phyloP scores from a whole-genome alignment of 2,797 vertebrate species.

The Pseudomugil tenellus region DNA sequence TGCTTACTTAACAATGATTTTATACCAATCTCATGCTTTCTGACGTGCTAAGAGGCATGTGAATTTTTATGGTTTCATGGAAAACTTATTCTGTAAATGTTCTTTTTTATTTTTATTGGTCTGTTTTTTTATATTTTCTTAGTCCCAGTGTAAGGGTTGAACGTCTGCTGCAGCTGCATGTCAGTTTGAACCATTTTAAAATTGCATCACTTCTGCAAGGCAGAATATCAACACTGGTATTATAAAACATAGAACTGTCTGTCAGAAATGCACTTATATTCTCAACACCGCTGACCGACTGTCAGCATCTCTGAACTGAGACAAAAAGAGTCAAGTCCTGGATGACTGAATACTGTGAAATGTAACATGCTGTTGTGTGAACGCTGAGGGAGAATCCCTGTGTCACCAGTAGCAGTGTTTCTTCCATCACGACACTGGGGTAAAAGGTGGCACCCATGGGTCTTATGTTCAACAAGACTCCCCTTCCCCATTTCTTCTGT shows the following conservation, averaged over 20 bases:
- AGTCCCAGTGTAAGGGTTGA: constrained; percentile 11
- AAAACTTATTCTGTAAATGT: constrained; percentile 27
- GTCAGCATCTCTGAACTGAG: constrained; percentile 50
- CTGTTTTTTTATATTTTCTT: constrained; percentile 20
- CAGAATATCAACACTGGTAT: constrained; percentile 37
- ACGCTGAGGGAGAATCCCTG: constrained; percentile 65
- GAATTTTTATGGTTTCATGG: constrained; percentile 11
- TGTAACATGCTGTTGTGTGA: constrained; percentile 49
- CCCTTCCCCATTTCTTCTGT: constrained; percentile 36
- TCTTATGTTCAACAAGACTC: constrained; percentile 75
- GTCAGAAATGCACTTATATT: constrained; percentile 48
- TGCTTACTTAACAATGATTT: constrained; percentile 28
- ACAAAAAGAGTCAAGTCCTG: constrained; percentile 51
- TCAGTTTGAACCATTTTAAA: constrained; percentile 54
- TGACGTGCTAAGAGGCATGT: constrained; percentile 16
- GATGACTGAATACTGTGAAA: constrained; percentile 62
- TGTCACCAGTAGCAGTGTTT: constrained; percentile 57
- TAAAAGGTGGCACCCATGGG: constrained; percentile 62
- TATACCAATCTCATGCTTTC: constrained; percentile 30
- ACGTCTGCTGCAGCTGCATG: constrained; percentile 21
- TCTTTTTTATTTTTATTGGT: constrained; percentile 9
- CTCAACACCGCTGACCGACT: constrained; percentile 43
- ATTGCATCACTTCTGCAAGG: constrained; percentile 46
- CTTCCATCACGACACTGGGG: constrained; percentile 36
- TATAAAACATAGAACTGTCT: constrained; percentile 50